phyloP scores from a whole-genome alignment of 2,888 invertebrate species.

The Drosophila acutilabella region DNA sequence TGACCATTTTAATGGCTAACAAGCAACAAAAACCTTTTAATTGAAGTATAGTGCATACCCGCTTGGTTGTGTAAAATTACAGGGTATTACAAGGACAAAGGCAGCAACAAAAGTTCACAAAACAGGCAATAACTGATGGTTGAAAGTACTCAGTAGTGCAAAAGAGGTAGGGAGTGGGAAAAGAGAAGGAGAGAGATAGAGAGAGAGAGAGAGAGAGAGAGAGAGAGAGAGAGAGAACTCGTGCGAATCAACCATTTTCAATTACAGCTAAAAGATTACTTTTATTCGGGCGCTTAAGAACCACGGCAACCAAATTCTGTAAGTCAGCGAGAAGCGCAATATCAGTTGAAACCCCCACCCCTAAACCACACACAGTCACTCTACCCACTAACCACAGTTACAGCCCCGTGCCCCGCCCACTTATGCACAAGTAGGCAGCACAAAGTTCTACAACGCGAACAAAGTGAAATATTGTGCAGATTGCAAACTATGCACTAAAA shows the following conservation, averaged over 20 bases:
- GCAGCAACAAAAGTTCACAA: slow-evolving; percentile 34
- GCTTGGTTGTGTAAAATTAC: neutral
- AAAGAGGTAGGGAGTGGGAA: neutral
- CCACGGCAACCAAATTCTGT: slow-evolving; percentile 29
- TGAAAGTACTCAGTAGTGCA: slow-evolving; percentile 24
- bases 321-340: slow-evolving; percentile 39
- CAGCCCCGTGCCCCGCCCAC: neutral
- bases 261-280: slow-evolving; percentile 61
- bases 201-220: neutral
- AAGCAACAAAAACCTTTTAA: no score
- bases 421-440: slow-evolving; percentile 32
- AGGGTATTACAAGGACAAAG: slow-evolving; percentile 51
- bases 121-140: slow-evolving; percentile 33
- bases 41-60: neutral
- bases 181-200: neutral
- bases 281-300: slow-evolving; percentile 35
- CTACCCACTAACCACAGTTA: no score
- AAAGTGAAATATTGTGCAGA: slow-evolving; percentile 54
- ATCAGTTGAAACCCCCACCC: slow-evolving; percentile 1
- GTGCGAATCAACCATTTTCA: slow-evolving; percentile 47
- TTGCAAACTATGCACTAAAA: slow-evolving; percentile 46
- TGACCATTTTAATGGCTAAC: no score
- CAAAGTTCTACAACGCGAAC: slow-evolving; percentile 41
- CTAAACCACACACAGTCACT: neutral
- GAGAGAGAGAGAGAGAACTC: neutral